Percentiles rank a stretch among this genome's conserved stretches.
Conservation (phyloP, 2,113 vertebrate genomes). For the Agelaius tricolor region DNA sequence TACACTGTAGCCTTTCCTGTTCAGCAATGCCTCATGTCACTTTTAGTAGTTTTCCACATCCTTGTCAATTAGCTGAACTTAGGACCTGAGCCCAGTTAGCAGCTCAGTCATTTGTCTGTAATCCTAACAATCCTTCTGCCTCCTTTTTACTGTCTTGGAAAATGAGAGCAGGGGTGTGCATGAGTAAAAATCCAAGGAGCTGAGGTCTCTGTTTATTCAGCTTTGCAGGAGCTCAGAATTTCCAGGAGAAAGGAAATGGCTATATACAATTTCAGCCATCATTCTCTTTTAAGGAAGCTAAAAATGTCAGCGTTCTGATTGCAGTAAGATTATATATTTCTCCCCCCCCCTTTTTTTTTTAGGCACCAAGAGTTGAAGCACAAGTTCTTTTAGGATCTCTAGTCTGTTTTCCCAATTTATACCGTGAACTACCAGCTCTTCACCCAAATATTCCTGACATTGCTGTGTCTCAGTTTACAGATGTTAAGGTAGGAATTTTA, state of each 20-base stretch:
- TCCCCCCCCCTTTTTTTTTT: neutral
- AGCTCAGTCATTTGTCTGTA: neutral
- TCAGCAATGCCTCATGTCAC: neutral
- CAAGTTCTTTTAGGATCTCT: slow-evolving; percentile 96
- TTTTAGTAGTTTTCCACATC: neutral
- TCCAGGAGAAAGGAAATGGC: neutral
- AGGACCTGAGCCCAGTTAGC: neutral
- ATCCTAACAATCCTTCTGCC: neutral
- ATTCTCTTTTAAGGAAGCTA: neutral
- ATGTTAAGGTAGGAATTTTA: slow-evolving; percentile 82
- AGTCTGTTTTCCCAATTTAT: slow-evolving; percentile 96
- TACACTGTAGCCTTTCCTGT: neutral
- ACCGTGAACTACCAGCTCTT: slow-evolving; percentile 91
- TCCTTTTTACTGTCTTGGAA: neutral
- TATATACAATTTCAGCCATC: neutral
- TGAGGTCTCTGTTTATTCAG: neutral
- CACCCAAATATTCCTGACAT: slow-evolving; percentile 91
- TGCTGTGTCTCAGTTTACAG: slow-evolving; percentile 91
- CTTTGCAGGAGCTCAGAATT: neutral
- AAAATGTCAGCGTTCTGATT: neutral
- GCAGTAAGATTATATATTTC: neutral
- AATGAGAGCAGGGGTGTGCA: neutral
- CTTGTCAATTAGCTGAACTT: neutral
- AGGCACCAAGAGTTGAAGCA: slow-evolving; percentile 97
- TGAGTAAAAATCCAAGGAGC: neutral